A percentile compares a stretch with the other conserved stretches of the same genome.
These are phyloP conservation scores for Clarias macrocephalus DNA, from an alignment of 2,113 vertebrate species.

Conservation along the genomic window DNA sequence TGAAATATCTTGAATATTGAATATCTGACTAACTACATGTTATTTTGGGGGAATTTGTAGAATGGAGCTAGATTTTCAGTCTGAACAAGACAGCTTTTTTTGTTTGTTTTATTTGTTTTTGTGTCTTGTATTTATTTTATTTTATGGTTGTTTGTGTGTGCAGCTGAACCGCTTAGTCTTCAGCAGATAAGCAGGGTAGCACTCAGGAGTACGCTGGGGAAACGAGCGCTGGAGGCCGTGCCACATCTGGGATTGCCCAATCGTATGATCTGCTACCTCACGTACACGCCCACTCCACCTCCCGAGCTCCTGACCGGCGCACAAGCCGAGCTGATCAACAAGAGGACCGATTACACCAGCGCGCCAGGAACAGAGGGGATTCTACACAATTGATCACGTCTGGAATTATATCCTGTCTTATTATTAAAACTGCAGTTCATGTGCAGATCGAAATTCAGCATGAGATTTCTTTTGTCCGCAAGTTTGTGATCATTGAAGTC, in stretches of 20 bases:
- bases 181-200: conserved; percentile 84
- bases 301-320: conserved; percentile 43
- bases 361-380: background rate
- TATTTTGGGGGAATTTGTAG: background rate
- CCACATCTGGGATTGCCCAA: conserved; percentile 78
- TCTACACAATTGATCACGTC: background rate
- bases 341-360: background rate
- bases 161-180: conserved; percentile 81
- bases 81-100: no score
- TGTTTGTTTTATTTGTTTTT: background rate
- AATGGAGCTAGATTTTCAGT: background rate
- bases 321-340: background rate
- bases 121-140: background rate
- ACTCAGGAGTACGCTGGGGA: conserved; percentile 74
- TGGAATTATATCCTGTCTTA: background rate
- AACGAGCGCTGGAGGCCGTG: conserved; percentile 68
- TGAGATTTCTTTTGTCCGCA: background rate
- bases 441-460: background rate
- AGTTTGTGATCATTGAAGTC: background rate
- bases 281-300: conserved; percentile 66
- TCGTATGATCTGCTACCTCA: conserved; percentile 81
- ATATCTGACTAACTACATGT: no score
- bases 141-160: background rate
- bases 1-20: no score
- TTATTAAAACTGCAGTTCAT: background rate